Evolutionary conservation across 1,140 invertebrate species (phyloP).

Genomic region (Pristionchus pacificus): DNA sequence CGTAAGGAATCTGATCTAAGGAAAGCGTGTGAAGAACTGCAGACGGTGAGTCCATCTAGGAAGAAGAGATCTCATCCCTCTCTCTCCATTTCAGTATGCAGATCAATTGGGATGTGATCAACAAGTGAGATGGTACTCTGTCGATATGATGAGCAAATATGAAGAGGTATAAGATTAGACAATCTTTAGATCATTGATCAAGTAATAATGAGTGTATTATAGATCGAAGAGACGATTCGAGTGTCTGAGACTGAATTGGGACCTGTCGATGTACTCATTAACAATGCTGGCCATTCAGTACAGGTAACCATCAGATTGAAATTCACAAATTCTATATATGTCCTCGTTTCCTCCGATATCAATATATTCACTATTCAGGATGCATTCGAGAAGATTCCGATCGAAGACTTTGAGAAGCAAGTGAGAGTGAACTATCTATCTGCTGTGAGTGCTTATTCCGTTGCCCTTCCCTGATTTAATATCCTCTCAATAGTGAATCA

Average conservation of each 20-base stretch:
- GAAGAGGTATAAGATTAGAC: slow-evolving; percentile 14
- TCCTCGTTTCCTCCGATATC: neutral
- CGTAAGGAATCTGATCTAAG: slow-evolving; percentile 65
- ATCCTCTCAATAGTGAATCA: neutral
- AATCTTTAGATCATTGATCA: neutral
- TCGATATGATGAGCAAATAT: slow-evolving; percentile 28
- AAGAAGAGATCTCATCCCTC: too few relatives aligned
- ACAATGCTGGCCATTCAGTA: slow-evolving; percentile 73
- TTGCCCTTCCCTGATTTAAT: neutral
- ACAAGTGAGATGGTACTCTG: slow-evolving; percentile 35
- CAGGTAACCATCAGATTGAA: too few relatives aligned
- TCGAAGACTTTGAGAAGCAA: slow-evolving; percentile 63
- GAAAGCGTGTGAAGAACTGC: slow-evolving; percentile 27
- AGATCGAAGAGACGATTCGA: slow-evolving; percentile 53
- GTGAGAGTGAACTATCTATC: slow-evolving; percentile 65
- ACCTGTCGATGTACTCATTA: slow-evolving; percentile 80
- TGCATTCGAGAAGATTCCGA: slow-evolving; percentile 74
- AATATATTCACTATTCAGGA: slow-evolving; percentile 60
- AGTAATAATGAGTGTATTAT: slow-evolving; percentile 2
- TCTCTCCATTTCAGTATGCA: slow-evolving; percentile 2
- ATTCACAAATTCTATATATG: neutral
- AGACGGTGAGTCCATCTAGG: neutral
- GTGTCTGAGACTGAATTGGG: slow-evolving; percentile 67
- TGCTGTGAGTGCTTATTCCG: slow-evolving; percentile 36
- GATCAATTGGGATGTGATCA: slow-evolving; percentile 25